A percentile compares a stretch with the other conserved stretches of the same genome.
phyloP scores from a whole-genome alignment of 2,113 vertebrate species.

The Eleginops maclovinus region DNA sequence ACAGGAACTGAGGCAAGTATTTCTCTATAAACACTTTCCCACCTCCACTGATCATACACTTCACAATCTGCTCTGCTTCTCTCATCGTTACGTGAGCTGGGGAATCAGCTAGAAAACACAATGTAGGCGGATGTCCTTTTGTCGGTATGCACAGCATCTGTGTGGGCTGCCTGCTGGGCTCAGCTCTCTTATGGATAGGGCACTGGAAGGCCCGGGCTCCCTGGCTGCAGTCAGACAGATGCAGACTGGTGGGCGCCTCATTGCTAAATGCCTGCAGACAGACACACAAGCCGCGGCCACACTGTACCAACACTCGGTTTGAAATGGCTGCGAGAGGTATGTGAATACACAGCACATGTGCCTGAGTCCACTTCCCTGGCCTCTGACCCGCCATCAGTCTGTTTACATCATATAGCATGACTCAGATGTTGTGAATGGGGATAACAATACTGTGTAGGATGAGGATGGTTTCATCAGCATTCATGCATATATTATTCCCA shows the following conservation, averaged over 20 bases:
- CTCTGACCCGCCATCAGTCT: slow-evolving; percentile 59
- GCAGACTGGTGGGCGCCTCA: slow-evolving; percentile 83
- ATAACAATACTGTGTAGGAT: slow-evolving; percentile 58
- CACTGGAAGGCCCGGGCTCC: slow-evolving; percentile 69
- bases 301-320: slow-evolving; percentile 34
- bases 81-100: slow-evolving; percentile 74
- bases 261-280: slow-evolving; percentile 71
- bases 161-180: slow-evolving; percentile 78
- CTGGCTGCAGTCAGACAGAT: slow-evolving; percentile 77
- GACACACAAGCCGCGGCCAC: slow-evolving; percentile 52
- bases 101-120: slow-evolving; percentile 77
- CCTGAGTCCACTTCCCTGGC: slow-evolving; percentile 58
- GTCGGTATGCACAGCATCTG: slow-evolving; percentile 78
- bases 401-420: slow-evolving; percentile 55
- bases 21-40: slow-evolving; percentile 65
- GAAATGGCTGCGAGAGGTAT: slow-evolving; percentile 48
- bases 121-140: slow-evolving; percentile 83
- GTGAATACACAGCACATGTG: slow-evolving; percentile 37
- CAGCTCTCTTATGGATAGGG: slow-evolving; percentile 76
- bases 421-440: slow-evolving; percentile 65
- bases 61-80: slow-evolving; percentile 75
- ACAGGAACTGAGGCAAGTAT: slow-evolving; percentile 68
- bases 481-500: slow-evolving; percentile 20
- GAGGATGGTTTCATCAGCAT: slow-evolving; percentile 58
- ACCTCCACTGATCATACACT: slow-evolving; percentile 68